Evolutionary conservation across 2,113 vertebrate genomes (phyloP).

Genomic region (Ciconia boyciana): DNA sequence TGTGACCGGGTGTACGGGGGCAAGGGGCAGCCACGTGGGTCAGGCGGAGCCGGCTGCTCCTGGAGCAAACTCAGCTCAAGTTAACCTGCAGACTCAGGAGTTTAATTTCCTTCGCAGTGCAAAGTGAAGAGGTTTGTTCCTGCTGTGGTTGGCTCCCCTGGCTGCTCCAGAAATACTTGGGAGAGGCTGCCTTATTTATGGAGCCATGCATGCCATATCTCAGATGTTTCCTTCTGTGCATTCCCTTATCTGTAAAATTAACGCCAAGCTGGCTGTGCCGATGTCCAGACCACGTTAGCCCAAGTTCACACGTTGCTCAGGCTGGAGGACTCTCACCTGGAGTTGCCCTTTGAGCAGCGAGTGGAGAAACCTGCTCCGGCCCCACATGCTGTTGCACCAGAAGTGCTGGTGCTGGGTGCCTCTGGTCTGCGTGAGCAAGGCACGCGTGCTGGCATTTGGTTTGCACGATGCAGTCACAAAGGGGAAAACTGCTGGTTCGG

Average conservation of each 20-base stretch:
- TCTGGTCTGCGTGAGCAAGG: background rate
- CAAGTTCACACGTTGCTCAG: background rate
- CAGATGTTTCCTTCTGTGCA: background rate
- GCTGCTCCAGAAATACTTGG: background rate
- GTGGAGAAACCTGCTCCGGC: background rate
- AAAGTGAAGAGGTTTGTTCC: background rate
- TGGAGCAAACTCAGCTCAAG: background rate
- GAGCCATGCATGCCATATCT: background rate
- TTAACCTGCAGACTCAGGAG: background rate
- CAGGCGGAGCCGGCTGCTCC: background rate
- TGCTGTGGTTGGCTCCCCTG: background rate
- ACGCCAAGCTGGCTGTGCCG: background rate
- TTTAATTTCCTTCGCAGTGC: fast-evolving
- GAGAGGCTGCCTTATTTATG: constrained; percentile 7
- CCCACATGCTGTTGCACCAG: fast-evolving
- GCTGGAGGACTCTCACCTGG: background rate
- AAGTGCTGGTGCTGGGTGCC: background rate
- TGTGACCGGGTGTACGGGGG: fast-evolving
- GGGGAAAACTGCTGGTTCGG: background rate
- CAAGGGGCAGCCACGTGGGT: background rate
- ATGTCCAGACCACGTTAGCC: background rate
- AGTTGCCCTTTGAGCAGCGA: background rate
- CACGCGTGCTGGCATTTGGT: fast-evolving
- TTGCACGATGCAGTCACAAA: background rate
- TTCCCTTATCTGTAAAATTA: background rate